Evolutionary conservation across 92 coral and sea anemone genomes (phyloP).

Genomic region (Palythoa grandiflora): DNA sequence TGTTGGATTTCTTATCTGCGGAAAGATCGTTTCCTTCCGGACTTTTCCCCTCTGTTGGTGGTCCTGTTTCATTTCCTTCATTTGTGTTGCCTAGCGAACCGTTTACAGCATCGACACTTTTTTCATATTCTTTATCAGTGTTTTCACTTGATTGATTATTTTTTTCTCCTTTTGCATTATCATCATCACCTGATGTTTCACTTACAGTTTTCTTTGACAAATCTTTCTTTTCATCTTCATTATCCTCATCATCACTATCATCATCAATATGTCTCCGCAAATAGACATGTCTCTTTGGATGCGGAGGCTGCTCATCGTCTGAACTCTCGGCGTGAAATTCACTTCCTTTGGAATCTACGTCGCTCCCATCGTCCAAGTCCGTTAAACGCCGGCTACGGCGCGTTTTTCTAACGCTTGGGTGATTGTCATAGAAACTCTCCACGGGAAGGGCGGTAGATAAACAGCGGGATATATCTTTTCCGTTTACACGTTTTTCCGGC

Average conservation of each 20-base stretch:
- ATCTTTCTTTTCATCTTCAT: slow-evolving; percentile 26
- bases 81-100: not conserved
- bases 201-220: no score
- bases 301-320: slow-evolving; percentile 75
- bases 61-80: not conserved
- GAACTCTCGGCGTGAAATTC: slow-evolving; percentile 78
- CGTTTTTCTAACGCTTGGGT: not conserved
- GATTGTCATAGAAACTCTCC: slow-evolving; percentile 58
- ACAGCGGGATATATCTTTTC: slow-evolving; percentile 33
- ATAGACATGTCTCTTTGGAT: slow-evolving; percentile 76
- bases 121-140: not conserved
- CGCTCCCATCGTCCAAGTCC: slow-evolving; percentile 84
- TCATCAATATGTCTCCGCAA: slow-evolving; percentile 73
- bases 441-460: slow-evolving; percentile 63
- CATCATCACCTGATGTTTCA: not conserved
- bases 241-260: slow-evolving; percentile 72
- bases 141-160: not conserved
- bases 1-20: not conserved
- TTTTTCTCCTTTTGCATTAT: not conserved
- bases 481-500: slow-evolving; percentile 68
- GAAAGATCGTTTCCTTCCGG: not conserved
- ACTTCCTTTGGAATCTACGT: slow-evolving; percentile 85
- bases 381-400: slow-evolving; percentile 87
- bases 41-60: not conserved
- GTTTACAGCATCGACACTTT: not conserved